Percentiles rank a stretch among this genome's conserved stretches.
Evolutionary conservation across 2,888 invertebrate genomes (phyloP).

Genomic region (Terebella lapidaria): DNA sequence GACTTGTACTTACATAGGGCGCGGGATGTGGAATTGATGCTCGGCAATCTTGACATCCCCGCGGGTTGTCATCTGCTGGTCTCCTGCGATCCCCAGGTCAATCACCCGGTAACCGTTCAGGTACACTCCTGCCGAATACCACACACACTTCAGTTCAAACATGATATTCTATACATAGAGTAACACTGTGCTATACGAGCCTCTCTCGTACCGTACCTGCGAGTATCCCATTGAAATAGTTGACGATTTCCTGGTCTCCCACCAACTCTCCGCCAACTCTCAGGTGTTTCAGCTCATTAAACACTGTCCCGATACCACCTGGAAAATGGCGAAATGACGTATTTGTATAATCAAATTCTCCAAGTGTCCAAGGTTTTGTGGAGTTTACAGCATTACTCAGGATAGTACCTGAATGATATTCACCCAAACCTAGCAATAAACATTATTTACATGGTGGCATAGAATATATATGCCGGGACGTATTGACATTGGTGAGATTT

Average conservation of each 20-base stretch:
- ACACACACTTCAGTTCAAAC: too few relatives aligned
- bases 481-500: too few relatives aligned
- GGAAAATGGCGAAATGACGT: not conserved
- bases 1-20: not conserved
- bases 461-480: too few relatives aligned
- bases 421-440: too few relatives aligned
- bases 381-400: too few relatives aligned
- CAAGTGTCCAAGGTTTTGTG: too few relatives aligned
- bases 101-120: constrained; percentile 34
- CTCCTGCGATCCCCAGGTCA: constrained; percentile 19
- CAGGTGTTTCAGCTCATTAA: constrained; percentile 26
- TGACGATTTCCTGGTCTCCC: constrained; percentile 14
- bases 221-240: constrained; percentile 43
- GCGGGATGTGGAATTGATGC: constrained; percentile 24
- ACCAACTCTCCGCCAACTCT: constrained; percentile 36
- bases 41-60: constrained; percentile 30
- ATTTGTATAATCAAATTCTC: too few relatives aligned
- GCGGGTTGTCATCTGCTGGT: constrained; percentile 8
- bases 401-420: too few relatives aligned
- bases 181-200: too few relatives aligned
- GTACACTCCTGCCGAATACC: constrained; percentile 36
- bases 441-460: too few relatives aligned
- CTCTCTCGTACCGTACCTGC: too few relatives aligned
- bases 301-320: constrained; percentile 2
- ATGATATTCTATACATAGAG: too few relatives aligned